Percentiles rank a stretch among this genome's conserved stretches.
These are phyloP conservation scores for Peromyscus nudipes DNA, from an alignment of 2,797 vertebrate genomes.

Conservation along the genomic window DNA sequence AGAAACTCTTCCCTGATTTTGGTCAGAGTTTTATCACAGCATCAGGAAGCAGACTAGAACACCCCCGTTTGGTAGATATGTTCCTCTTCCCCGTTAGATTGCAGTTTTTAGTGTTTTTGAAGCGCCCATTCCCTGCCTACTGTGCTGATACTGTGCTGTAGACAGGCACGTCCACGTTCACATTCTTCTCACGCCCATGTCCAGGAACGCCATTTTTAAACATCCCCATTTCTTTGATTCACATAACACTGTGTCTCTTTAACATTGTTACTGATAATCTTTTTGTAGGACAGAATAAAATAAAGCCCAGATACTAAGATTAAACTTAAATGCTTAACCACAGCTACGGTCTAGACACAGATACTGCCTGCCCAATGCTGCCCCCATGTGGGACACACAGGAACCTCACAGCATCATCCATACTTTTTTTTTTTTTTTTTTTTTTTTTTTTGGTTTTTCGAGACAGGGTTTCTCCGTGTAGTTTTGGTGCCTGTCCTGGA, in stretches of 20 bases:
- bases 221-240: background rate
- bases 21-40: background rate
- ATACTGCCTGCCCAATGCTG: background rate
- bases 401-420: background rate
- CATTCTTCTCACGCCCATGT: background rate
- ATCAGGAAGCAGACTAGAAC: background rate
- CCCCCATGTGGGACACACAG: background rate
- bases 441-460: too few relatives aligned
- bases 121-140: background rate
- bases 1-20: background rate
- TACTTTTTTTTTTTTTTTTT: too few relatives aligned
- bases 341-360: background rate
- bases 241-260: background rate
- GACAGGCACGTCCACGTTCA: background rate
- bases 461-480: too few relatives aligned
- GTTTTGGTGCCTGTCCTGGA: too few relatives aligned
- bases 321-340: background rate
- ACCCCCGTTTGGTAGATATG: too few relatives aligned
- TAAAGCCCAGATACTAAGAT: background rate
- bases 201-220: background rate
- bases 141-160: too few relatives aligned
- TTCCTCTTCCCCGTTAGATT: background rate
- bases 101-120: background rate
- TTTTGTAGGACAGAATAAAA: background rate
- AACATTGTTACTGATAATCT: background rate